phyloP scores from a whole-genome alignment of 2,888 invertebrate species.

The Tipula confusa region DNA sequence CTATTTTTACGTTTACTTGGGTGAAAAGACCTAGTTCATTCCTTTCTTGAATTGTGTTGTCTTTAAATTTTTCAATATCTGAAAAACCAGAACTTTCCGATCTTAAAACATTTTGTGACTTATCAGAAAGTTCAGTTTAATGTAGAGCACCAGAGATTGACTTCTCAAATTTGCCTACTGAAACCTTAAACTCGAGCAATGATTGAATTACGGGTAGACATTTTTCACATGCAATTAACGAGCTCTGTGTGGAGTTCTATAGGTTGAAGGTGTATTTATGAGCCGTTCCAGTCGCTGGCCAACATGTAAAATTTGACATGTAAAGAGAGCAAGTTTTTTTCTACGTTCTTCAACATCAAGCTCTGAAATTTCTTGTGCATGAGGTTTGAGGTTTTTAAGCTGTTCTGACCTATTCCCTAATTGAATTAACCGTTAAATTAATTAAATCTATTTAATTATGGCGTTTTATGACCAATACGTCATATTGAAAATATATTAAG shows the following conservation, averaged over 20 bases:
- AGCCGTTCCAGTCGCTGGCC: background rate
- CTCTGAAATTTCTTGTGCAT: background rate
- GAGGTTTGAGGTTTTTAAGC: background rate
- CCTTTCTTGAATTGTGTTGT: background rate
- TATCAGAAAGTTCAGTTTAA: too few species aligned
- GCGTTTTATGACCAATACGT: too few species aligned
- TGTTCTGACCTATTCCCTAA: background rate
- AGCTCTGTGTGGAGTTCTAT: background rate
- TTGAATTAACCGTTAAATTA: too few species aligned
- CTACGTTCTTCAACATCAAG: background rate
- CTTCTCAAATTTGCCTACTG: background rate
- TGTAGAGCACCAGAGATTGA: background rate
- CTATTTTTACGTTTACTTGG: background rate
- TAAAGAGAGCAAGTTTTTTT: background rate
- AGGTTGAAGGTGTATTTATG: background rate
- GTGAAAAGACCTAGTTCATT: background rate
- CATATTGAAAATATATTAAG: too few species aligned
- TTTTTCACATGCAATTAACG: background rate
- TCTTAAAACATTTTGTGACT: too few species aligned
- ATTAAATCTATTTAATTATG: too few species aligned
- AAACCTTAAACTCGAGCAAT: background rate
- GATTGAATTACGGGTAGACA: background rate
- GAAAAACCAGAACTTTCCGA: background rate
- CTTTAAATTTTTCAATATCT: background rate
- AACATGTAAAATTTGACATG: background rate